phyloP scores from a whole-genome alignment of 2,888 invertebrate species.

The Ophraella communa region DNA sequence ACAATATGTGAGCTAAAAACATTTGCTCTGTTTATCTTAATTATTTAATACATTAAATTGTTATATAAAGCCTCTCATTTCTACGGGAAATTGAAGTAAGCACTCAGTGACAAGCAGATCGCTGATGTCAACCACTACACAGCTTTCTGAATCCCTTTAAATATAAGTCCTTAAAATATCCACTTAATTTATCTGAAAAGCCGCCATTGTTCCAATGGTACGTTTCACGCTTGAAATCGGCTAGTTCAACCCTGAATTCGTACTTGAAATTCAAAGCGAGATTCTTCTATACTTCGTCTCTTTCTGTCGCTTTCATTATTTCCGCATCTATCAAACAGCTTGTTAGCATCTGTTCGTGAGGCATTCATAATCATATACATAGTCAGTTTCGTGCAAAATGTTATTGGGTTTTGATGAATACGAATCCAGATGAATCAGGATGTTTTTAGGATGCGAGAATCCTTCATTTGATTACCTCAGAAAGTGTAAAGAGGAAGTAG shows the following conservation, averaged over 20 bases:
- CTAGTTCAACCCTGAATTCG: constrained; percentile 52
- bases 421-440: constrained; percentile 22
- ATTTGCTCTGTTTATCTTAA: too few species aligned
- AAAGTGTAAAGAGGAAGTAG: constrained; percentile 23
- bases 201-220: constrained; percentile 24
- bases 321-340: constrained; percentile 55
- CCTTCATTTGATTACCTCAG: constrained; percentile 27
- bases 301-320: constrained; percentile 52
- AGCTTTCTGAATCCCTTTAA: background rate
- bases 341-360: constrained; percentile 53
- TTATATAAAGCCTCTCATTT: background rate
- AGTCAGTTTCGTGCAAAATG: constrained; percentile 24
- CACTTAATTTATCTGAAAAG: constrained; percentile 39
- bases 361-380: constrained; percentile 27
- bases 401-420: constrained; percentile 28
- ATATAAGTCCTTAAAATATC: constrained; percentile 38
- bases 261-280: constrained; percentile 55
- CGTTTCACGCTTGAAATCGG: constrained; percentile 47
- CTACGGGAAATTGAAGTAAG: background rate
- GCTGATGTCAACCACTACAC: background rate
- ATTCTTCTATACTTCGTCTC: constrained; percentile 42
- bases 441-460: constrained; percentile 25
- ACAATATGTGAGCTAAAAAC: too few species aligned
- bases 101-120: background rate
- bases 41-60: background rate